A percentile compares a stretch with the other conserved stretches of the same genome.
phyloP scores from a whole-genome alignment of 2,888 invertebrate species.

The Nomada fucata region DNA sequence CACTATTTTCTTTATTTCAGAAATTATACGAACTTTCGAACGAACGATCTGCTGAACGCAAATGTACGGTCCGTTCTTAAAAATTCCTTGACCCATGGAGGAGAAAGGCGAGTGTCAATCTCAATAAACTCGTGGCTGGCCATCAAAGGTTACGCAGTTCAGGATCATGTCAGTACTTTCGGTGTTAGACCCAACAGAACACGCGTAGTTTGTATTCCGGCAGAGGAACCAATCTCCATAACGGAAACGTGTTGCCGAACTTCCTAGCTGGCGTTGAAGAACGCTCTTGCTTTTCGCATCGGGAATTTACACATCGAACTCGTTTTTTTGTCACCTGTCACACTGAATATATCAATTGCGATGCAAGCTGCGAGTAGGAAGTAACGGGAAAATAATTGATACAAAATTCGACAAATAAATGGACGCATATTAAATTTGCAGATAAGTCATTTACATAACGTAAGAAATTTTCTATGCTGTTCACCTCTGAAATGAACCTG shows the following conservation, averaged over 20 bases:
- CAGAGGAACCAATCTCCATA: constrained; percentile 62
- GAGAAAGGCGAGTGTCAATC: constrained; percentile 55
- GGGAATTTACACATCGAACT: constrained; percentile 17
- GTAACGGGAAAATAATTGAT: neutral
- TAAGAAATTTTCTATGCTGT: no score
- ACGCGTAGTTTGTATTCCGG: constrained; percentile 56
- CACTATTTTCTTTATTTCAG: neutral
- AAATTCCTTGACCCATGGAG: neutral
- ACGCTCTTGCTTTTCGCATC: constrained; percentile 20
- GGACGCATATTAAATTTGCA: no score
- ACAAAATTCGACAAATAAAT: no score
- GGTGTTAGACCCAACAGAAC: constrained; percentile 26
- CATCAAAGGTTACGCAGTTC: constrained; percentile 21
- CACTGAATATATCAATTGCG: no score
- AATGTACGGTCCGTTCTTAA: neutral
- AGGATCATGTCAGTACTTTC: constrained; percentile 20
- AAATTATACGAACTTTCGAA: neutral
- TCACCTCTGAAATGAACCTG: no score
- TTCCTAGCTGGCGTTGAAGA: constrained; percentile 22
- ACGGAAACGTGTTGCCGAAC: constrained; percentile 49
- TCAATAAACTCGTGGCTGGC: constrained; percentile 66
- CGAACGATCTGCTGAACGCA: neutral
- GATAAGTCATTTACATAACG: no score
- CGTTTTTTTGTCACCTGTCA: neutral
- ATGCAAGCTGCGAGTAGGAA: neutral